phyloP scores from a whole-genome alignment of 2,113 vertebrate genomes.

The Acrocephalus arundinaceus region DNA sequence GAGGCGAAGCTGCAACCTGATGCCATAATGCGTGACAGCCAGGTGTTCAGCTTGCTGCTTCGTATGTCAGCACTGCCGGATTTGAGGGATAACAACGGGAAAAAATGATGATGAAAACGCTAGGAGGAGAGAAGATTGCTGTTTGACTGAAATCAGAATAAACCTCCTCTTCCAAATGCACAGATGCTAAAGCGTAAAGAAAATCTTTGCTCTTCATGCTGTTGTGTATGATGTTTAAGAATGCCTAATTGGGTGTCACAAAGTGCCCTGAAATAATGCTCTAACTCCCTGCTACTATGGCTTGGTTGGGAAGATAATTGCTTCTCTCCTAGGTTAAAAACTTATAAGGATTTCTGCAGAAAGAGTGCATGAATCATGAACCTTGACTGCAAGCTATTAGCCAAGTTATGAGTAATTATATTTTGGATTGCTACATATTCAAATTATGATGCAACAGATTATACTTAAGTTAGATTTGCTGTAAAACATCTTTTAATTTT shows the following conservation, averaged over 20 bases:
- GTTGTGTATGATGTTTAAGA: background rate
- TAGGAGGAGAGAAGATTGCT: background rate
- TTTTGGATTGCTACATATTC: background rate
- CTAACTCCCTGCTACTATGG: background rate
- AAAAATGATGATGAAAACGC: background rate
- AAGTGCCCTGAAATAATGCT: background rate
- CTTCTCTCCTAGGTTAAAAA: background rate
- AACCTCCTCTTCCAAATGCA: background rate
- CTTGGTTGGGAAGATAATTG: background rate
- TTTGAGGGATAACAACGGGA: background rate
- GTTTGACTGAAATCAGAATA: background rate
- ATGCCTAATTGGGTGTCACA: background rate
- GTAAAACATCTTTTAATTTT: background rate
- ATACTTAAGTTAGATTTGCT: background rate
- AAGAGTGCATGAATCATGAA: background rate
- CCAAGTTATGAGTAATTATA: background rate
- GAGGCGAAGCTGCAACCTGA: background rate
- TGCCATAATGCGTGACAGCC: constrained; percentile 33
- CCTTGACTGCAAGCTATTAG: background rate
- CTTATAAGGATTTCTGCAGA: background rate
- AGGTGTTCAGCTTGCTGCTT: constrained; percentile 23
- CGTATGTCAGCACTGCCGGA: background rate
- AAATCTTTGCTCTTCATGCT: background rate
- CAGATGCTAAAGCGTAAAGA: background rate
- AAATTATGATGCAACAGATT: background rate